phyloP scores from a whole-genome alignment of 2,797 vertebrate species.

The Delichon dasypus region DNA sequence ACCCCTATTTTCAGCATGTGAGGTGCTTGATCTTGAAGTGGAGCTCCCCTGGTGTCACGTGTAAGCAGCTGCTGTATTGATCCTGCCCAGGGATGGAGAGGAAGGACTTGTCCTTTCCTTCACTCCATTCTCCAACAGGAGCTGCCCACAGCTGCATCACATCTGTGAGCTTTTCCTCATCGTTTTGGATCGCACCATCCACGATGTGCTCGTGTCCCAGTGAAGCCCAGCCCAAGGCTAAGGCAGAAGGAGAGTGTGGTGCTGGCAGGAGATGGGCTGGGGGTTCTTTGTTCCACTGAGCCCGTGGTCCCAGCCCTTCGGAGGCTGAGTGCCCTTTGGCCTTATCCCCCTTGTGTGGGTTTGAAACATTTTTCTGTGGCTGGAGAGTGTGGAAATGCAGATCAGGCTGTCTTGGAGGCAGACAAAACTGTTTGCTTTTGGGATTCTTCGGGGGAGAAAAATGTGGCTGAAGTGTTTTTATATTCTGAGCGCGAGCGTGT shows the following conservation, averaged over 20 bases:
- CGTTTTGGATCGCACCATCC: accelerated
- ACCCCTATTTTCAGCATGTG: background rate
- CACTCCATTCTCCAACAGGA: background rate
- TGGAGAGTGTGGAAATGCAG: background rate
- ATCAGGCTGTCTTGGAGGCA: background rate
- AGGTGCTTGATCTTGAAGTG: background rate
- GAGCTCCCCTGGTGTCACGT: background rate
- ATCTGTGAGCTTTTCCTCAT: conserved; percentile 12
- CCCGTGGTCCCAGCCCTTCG: accelerated
- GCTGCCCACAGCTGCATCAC: background rate
- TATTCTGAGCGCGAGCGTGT: conserved; percentile 7
- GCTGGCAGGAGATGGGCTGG: background rate
- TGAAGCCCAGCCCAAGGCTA: background rate
- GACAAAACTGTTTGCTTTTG: conserved; percentile 36
- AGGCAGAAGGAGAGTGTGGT: background rate
- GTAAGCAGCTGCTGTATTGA: background rate
- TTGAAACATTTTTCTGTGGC: background rate
- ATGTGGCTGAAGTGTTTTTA: conserved; percentile 6
- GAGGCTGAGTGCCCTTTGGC: background rate
- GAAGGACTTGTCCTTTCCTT: background rate
- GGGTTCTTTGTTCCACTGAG: background rate
- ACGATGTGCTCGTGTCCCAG: accelerated
- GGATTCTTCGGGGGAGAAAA: conserved; percentile 14
- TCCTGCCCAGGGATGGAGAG: background rate
- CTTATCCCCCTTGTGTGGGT: background rate